These are phyloP conservation scores for Sebastes oblongus DNA, from an alignment of 2,797 vertebrate genomes.

Conservation along the genomic window DNA sequence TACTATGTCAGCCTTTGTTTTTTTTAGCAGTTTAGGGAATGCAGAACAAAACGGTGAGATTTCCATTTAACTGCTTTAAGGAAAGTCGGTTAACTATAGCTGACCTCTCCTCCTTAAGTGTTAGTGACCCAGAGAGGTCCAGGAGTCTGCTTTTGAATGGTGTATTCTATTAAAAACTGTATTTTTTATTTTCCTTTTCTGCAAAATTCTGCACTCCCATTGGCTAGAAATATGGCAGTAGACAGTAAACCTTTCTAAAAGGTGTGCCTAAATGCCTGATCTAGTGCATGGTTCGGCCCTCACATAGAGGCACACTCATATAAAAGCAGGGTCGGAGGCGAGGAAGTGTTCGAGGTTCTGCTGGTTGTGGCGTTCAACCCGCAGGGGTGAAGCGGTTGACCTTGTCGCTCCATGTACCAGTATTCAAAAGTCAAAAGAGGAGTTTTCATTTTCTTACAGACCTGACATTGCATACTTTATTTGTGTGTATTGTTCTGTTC, in stretches of 20 bases:
- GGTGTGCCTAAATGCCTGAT: constrained; percentile 69
- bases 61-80: constrained; percentile 63
- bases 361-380: constrained; percentile 57
- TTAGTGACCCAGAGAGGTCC: constrained; percentile 67
- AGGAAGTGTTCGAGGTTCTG: constrained; percentile 57
- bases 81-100: constrained; percentile 47
- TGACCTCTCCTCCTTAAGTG: constrained; percentile 57
- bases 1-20: constrained; percentile 61
- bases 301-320: constrained; percentile 45
- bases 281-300: constrained; percentile 65
- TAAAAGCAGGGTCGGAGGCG: constrained; percentile 59
- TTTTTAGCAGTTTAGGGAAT: constrained; percentile 62
- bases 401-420: constrained; percentile 78
- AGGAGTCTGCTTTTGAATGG: constrained; percentile 65
- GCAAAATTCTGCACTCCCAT: constrained; percentile 72
- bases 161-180: constrained; percentile 65
- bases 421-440: constrained; percentile 84
- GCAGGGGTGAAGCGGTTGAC: constrained; percentile 45
- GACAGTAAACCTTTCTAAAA: constrained; percentile 61
- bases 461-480: constrained; percentile 80
- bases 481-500: constrained; percentile 80
- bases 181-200: constrained; percentile 29
- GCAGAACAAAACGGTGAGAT: constrained; percentile 54
- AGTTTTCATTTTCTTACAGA: constrained; percentile 76
- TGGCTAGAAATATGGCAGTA: constrained; percentile 66